These are phyloP conservation scores for Cloeon dipterum DNA, from an alignment of 2,888 invertebrate genomes.

Conservation along the genomic window DNA sequence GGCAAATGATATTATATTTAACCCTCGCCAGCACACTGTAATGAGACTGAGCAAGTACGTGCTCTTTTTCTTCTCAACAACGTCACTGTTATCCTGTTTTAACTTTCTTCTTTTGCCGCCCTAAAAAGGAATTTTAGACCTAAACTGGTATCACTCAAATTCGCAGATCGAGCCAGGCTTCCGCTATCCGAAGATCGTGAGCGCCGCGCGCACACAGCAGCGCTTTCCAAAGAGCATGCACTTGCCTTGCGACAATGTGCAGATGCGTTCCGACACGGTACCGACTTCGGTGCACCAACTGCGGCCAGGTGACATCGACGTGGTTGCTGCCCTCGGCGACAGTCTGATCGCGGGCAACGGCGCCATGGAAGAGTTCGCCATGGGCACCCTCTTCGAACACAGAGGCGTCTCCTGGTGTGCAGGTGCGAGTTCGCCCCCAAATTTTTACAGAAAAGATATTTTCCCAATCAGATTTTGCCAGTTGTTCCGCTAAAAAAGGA, in stretches of 20 bases:
- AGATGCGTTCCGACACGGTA: conserved; percentile 14
- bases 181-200: not conserved
- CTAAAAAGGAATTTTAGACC: no score
- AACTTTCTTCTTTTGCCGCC: no score
- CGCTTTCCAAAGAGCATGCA: conserved; percentile 11
- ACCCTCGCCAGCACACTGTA: no score
- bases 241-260: conserved; percentile 18
- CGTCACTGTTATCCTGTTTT: no score
- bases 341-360: conserved; percentile 9
- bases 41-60: no score
- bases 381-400: conserved; percentile 8
- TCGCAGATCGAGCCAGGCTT: no score
- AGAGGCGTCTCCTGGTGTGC: conserved; percentile 14
- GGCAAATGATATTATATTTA: no score
- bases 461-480: no score
- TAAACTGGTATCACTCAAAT: no score
- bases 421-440: conserved; percentile 13
- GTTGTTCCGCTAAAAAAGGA: no score
- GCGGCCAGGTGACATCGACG: conserved; percentile 4
- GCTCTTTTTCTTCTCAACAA: no score
- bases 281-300: conserved; percentile 15
- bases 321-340: conserved; percentile 4
- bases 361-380: conserved; percentile 8
- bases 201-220: conserved; percentile 11
- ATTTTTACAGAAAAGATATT: no score